phyloP scores from a whole-genome alignment of 2,888 invertebrate genomes.

The Rotaria magnacalcarata region DNA sequence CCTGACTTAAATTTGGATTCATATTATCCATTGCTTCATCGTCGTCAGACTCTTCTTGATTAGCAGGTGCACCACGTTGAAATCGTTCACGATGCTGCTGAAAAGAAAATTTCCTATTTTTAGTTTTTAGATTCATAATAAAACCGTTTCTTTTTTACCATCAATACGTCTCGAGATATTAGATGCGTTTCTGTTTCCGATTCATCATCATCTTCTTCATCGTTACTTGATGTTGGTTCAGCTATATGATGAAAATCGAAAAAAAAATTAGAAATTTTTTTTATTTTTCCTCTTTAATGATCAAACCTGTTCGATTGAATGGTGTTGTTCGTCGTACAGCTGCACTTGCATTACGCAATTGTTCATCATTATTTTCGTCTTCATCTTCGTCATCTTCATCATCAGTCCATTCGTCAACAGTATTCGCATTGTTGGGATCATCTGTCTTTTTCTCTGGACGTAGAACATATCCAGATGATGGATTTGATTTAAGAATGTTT shows the following conservation, averaged over 20 bases:
- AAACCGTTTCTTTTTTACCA: not conserved
- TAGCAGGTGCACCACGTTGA: not conserved
- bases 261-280: not conserved
- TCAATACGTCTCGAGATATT: not conserved
- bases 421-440: not conserved
- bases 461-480: not conserved
- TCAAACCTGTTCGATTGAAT: not conserved
- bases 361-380: constrained; percentile 29
- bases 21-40: not conserved
- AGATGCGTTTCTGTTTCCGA: not conserved
- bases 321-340: not conserved
- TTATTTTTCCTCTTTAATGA: not conserved
- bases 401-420: constrained; percentile 3
- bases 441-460: not conserved
- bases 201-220: constrained; percentile 24
- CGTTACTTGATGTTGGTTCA: constrained; percentile 3
- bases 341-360: not conserved
- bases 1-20: not conserved
- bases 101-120: not conserved
- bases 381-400: constrained; percentile 30
- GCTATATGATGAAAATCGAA: not conserved
- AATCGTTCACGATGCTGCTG: not conserved
- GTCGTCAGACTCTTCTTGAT: not conserved
- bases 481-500: not conserved
- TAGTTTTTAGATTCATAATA: not conserved